Evolutionary conservation across 2,113 vertebrate species (phyloP).

Genomic region (Menura novaehollandiae): DNA sequence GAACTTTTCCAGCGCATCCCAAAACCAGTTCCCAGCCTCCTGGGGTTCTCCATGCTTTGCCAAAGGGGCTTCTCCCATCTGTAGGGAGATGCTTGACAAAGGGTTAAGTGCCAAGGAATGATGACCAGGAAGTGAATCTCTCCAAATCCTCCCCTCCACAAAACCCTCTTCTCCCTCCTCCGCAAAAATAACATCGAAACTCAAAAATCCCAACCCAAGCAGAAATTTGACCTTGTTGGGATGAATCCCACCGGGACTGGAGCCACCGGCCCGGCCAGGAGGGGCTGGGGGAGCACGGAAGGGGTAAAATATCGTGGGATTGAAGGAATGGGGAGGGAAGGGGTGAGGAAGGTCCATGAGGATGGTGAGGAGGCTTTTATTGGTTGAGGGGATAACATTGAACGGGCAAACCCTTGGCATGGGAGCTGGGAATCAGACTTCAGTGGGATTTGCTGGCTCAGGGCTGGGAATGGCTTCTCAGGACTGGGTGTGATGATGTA

Average conservation of each 20-base stretch:
- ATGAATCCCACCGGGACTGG: not conserved
- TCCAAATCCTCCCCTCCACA: not conserved
- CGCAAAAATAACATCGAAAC: not conserved
- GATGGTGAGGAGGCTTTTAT: not conserved
- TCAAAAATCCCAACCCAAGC: not conserved
- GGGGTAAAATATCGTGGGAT: not conserved
- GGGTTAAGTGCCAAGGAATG: not conserved
- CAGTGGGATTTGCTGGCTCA: not conserved
- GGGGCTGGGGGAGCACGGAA: accelerated
- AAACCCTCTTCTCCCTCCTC: not conserved
- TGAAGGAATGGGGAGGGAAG: not conserved
- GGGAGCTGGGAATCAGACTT: not conserved
- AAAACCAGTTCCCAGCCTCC: accelerated
- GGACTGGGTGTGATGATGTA: accelerated
- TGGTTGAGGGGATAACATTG: not conserved
- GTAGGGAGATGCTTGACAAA: not conserved
- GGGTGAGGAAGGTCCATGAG: not conserved
- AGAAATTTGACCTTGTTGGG: not conserved
- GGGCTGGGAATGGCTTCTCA: not conserved
- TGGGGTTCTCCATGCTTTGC: not conserved
- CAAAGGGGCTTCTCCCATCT: not conserved
- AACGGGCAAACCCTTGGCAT: accelerated
- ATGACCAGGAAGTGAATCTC: not conserved
- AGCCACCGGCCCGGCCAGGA: not conserved
- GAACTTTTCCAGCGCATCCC: accelerated